Evolutionary conservation across 2,888 invertebrate genomes (phyloP).

Genomic region (Cepaea hortensis): DNA sequence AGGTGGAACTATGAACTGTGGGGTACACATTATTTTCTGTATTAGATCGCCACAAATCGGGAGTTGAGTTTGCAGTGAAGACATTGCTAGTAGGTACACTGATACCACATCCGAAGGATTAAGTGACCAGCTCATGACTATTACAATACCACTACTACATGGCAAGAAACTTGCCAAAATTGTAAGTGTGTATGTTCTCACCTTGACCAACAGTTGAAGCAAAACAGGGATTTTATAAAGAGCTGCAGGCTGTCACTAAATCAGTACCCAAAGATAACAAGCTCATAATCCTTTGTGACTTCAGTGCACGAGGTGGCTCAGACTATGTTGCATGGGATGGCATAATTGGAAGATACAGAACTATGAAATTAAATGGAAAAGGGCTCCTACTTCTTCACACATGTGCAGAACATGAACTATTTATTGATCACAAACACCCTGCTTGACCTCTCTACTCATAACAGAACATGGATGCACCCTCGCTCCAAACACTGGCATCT

Average conservation of each 20-base stretch:
- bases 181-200: conserved; percentile 19
- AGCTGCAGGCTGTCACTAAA: neutral
- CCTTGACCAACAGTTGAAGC: conserved; percentile 34
- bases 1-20: no score
- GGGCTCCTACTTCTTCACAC: conserved; percentile 22
- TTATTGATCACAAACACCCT: conserved; percentile 25
- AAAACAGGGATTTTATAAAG: conserved; percentile 24
- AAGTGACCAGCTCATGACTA: conserved; percentile 25
- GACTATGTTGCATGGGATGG: neutral
- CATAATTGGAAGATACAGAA: conserved; percentile 21
- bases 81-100: neutral
- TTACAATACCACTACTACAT: neutral
- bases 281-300: conserved; percentile 5
- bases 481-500: no score
- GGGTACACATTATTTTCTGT: no score
- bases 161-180: conserved; percentile 2
- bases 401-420: conserved; percentile 37
- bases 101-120: neutral
- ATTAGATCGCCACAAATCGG: no score
- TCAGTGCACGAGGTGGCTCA: neutral
- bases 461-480: no score
- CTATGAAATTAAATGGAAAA: conserved; percentile 25
- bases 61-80: neutral
- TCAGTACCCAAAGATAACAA: conserved; percentile 27
- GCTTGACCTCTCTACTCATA: conserved; percentile 16